phyloP scores from a whole-genome alignment of 2,113 vertebrate species.

The Hirundichthys speculiger region DNA sequence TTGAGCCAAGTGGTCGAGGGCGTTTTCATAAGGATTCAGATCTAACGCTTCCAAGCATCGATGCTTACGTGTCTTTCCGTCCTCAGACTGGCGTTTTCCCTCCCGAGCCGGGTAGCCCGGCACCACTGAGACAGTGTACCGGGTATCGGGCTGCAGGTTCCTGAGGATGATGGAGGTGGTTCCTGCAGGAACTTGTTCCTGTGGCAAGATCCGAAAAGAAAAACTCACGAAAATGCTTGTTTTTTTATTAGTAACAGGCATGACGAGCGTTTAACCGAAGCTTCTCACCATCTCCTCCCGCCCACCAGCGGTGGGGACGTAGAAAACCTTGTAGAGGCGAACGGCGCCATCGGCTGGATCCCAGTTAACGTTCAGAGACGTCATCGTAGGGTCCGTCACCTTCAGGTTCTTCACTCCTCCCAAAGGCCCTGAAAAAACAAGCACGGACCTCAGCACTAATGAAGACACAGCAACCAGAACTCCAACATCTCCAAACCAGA shows the following conservation, averaged over 20 bases:
- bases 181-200: slow-evolving; percentile 90
- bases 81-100: slow-evolving; percentile 89
- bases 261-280: rapidly evolving
- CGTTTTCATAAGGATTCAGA: too few relatives aligned
- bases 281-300: slow-evolving; percentile 89
- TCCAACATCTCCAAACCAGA: too few relatives aligned
- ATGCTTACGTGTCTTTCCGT: slow-evolving; percentile 89
- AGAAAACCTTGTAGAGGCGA: slow-evolving; percentile 94
- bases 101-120: slow-evolving; percentile 89
- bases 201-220: not conserved
- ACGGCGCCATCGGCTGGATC: slow-evolving; percentile 93
- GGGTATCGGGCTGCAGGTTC: slow-evolving; percentile 90
- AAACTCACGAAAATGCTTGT: not conserved
- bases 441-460: too few relatives aligned
- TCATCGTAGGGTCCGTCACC: slow-evolving; percentile 93
- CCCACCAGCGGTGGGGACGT: slow-evolving; percentile 83
- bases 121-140: slow-evolving; percentile 88
- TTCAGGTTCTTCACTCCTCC: slow-evolving; percentile 89
- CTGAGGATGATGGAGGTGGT: slow-evolving; percentile 89
- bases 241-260: not conserved
- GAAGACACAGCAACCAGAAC: too few relatives aligned
- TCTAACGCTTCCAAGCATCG: too few relatives aligned
- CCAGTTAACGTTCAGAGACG: slow-evolving; percentile 90
- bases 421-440: slow-evolving; percentile 82
- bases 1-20: not conserved